Evolutionary conservation across 2,113 vertebrate genomes (phyloP), one percentile per base, ranked within the genome.

Genomic region (Menura novaehollandiae): DNA sequence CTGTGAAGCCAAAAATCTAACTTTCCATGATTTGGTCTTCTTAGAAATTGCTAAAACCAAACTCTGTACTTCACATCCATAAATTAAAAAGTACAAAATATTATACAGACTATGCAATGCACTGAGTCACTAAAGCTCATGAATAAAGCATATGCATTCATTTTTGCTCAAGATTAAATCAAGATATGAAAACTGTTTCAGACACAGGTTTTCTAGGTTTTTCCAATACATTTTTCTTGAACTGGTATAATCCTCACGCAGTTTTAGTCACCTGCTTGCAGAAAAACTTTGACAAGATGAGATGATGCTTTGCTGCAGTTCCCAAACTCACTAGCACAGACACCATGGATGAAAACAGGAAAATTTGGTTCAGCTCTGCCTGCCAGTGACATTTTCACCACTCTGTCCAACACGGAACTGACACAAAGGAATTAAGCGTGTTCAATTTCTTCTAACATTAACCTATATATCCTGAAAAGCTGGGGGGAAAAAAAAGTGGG

Each of bases 51-150:
- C 60, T 88, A 79, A 91, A 77, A 76, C 5, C 9, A 93, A 92
- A 85, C 16, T 2, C 15, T 44, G 28, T 33, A 86, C 13, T 72
- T 87, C 37, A 35, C 32, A 79, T 46, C 75, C 76, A 80, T 89
- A 84, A 89, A 80, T 73, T 85, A 78, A 80, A 33, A 90, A 94
- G 81, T 55, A 90, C 46, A 85, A 96, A 68, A 67, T 89, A 89
- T 84, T 87, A 90, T 58, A 84, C 10, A 41, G 71, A 49, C 66
- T 63, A 39, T 60, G 90, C 46, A 69, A 72, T 22, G 55, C 82
- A 86, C 67, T 96, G 94, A 97, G 86, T 96, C 96, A 96, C 76
- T 94, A 37, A 52, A 86, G 60, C 85, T 96, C 86, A 95, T 78
- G 92, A 92, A 96, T 97, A 96, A 94, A 78, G 39, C 83, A 94